Evolutionary conservation across 2,113 vertebrate species (phyloP).

Genomic region (Todiramphus chloris): DNA sequence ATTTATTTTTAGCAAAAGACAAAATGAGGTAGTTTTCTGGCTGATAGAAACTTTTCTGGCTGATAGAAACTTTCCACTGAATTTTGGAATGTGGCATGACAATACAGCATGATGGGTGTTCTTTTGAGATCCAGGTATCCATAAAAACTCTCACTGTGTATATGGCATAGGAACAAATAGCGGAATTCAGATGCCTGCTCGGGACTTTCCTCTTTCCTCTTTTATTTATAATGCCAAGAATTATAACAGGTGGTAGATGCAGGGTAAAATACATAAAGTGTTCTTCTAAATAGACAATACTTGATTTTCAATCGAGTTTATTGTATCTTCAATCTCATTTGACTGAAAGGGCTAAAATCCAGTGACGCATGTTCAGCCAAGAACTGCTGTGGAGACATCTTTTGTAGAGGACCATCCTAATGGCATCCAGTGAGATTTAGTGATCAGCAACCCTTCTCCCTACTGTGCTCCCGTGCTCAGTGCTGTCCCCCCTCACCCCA

Average conservation of each 20-base stretch:
- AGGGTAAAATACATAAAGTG: background rate
- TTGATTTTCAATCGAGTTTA: background rate
- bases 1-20: background rate
- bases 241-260: background rate
- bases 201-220: background rate
- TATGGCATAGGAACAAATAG: background rate
- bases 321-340: background rate
- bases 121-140: background rate
- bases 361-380: background rate
- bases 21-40: background rate
- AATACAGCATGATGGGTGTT: background rate
- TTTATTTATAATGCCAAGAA: background rate
- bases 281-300: background rate
- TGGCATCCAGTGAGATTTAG: background rate
- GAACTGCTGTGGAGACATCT: background rate
- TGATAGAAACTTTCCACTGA: background rate
- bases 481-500: background rate
- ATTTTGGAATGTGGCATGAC: background rate
- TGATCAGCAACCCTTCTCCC: background rate
- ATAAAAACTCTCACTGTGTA: background rate
- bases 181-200: background rate
- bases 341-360: background rate
- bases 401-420: background rate
- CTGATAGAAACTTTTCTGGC: background rate
- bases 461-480: background rate